A percentile compares a stretch with the other conserved stretches of the same genome.
phyloP scores from a whole-genome alignment of 2,888 invertebrate genomes.

The Phania funesta region DNA sequence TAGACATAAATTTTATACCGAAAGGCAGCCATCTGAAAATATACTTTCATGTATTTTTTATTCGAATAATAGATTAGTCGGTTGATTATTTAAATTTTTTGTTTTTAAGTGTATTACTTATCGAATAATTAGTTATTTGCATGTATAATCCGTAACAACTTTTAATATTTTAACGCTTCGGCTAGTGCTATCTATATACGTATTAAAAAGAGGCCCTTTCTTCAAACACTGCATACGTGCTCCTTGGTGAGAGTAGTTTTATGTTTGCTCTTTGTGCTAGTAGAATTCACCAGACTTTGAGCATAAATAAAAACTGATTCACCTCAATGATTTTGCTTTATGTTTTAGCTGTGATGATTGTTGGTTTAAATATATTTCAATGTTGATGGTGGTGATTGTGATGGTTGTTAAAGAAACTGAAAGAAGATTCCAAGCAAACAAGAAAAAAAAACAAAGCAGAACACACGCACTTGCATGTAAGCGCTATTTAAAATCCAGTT shows the following conservation, averaged over 20 bases:
- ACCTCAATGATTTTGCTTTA: constrained; percentile 14
- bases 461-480: background rate
- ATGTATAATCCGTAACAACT: too few species aligned
- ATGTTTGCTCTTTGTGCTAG: background rate
- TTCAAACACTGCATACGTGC: background rate
- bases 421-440: background rate
- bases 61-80: too few species aligned
- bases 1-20: too few species aligned
- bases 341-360: constrained; percentile 22
- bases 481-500: background rate
- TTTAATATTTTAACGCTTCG: too few species aligned
- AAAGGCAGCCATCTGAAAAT: too few species aligned
- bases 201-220: background rate
- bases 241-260: background rate
- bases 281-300: background rate
- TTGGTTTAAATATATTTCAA: constrained; percentile 1
- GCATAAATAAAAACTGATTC: background rate
- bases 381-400: background rate
- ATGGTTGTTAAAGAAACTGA: background rate
- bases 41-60: too few species aligned
- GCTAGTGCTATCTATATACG: too few species aligned
- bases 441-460: background rate
- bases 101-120: too few species aligned
- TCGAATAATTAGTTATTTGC: too few species aligned
- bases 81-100: too few species aligned